Evolutionary conservation across 2,888 invertebrate species (phyloP).

Genomic region (Agonopterix alstromeriana): DNA sequence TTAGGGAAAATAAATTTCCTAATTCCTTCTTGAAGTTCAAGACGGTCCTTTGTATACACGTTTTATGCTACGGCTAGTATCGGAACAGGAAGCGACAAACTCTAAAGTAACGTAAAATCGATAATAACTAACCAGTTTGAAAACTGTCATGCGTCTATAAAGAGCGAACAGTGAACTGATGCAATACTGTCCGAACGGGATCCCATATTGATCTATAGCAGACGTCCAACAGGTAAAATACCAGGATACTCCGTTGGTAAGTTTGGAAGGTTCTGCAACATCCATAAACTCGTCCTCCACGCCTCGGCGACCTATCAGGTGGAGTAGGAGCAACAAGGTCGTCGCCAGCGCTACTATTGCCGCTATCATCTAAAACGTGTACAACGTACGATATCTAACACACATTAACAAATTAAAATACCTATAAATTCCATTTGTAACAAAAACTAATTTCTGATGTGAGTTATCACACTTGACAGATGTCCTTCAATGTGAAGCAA

Average conservation of each 20-base stretch:
- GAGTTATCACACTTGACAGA: too few species aligned
- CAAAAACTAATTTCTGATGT: too few species aligned
- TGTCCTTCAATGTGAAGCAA: too few species aligned
- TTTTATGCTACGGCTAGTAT: too few species aligned
- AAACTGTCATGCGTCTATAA: conserved; percentile 37
- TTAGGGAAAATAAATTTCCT: too few species aligned
- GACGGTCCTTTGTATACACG: too few species aligned
- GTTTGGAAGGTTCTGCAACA: background rate
- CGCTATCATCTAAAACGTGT: background rate
- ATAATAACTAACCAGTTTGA: conserved; percentile 37
- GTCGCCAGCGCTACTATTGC: background rate
- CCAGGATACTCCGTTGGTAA: background rate
- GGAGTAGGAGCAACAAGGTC: background rate
- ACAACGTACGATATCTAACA: too few species aligned
- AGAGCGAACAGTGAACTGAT: conserved; percentile 32
- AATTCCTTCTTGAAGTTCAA: too few species aligned
- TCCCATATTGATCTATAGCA: conserved; percentile 32
- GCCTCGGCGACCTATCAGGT: background rate
- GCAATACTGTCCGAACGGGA: conserved; percentile 31
- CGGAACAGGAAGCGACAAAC: too few species aligned
- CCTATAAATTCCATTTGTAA: too few species aligned
- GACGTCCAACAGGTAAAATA: conserved; percentile 9
- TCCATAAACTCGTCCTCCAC: background rate
- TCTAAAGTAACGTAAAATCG: background rate
- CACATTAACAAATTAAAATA: too few species aligned